phyloP scores from a whole-genome alignment of 2,888 invertebrate species.

The Cephus nigrinus region DNA sequence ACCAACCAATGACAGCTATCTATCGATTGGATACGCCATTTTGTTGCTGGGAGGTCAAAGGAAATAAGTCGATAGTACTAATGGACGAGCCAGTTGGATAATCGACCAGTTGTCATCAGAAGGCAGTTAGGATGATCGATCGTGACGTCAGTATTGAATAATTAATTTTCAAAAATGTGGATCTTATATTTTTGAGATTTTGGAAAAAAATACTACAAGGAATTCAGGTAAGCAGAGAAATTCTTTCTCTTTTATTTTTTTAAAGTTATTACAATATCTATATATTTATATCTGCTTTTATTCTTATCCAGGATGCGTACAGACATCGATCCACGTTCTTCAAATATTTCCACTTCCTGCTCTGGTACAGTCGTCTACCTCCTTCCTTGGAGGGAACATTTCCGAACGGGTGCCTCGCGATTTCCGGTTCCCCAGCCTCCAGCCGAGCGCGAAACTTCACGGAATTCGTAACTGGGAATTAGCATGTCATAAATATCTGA shows the following conservation, averaged over 20 bases:
- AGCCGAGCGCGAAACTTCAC: conserved; percentile 51
- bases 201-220: not conserved
- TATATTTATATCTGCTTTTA: not conserved
- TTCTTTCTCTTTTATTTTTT: not conserved
- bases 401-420: conserved; percentile 45
- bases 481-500: conserved; percentile 64
- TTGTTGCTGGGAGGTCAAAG: not conserved
- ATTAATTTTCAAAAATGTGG: not conserved
- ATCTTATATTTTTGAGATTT: not conserved
- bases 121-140: not conserved
- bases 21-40: not conserved
- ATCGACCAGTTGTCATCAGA: not conserved
- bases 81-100: not conserved
- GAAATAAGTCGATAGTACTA: not conserved
- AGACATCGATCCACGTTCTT: conserved; percentile 38
- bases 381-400: conserved; percentile 25
- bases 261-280: not conserved
- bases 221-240: not conserved
- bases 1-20: not conserved
- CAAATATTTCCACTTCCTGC: conserved; percentile 33
- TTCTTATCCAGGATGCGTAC: not conserved
- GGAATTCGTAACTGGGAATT: conserved; percentile 63
- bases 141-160: not conserved
- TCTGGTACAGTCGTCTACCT: conserved; percentile 16
- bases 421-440: conserved; percentile 18